phyloP scores from a whole-genome alignment of 2,888 invertebrate species.

The Cheilosia urbana region DNA sequence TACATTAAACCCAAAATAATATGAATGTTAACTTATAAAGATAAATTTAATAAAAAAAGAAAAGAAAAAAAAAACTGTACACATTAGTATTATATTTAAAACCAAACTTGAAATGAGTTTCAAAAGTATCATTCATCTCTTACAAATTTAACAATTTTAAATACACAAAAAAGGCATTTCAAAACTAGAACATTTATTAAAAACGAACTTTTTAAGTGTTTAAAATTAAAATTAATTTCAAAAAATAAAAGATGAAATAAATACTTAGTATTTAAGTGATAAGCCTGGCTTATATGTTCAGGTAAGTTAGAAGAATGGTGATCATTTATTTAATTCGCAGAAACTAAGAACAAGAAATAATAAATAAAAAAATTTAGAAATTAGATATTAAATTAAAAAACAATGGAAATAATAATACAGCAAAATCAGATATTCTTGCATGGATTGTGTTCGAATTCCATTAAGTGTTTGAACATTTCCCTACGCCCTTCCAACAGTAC shows the following conservation, averaged over 20 bases:
- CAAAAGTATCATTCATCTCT: constrained; percentile 49
- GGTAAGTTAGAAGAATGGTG: constrained; percentile 65
- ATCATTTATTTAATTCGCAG: constrained; percentile 51
- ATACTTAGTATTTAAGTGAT: constrained; percentile 73
- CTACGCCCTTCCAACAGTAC: constrained; percentile 24
- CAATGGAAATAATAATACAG: neutral
- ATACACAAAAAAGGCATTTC: constrained; percentile 16
- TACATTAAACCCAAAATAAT: constrained; percentile 16
- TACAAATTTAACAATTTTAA: constrained; percentile 23
- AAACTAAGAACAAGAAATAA: constrained; percentile 1
- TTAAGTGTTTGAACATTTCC: constrained; percentile 63
- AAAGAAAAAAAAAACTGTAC: neutral
- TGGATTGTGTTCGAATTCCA: constrained; percentile 15
- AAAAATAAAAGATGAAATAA: constrained; percentile 28
- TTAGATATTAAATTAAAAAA: constrained; percentile 38
- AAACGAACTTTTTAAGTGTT: constrained; percentile 44
- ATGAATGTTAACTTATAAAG: constrained; percentile 37
- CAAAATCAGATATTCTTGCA: constrained; percentile 38
- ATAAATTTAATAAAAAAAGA: constrained; percentile 7
- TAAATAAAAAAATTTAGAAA: constrained; percentile 30
- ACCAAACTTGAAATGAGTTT: constrained; percentile 9
- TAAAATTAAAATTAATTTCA: constrained; percentile 19
- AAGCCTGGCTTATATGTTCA: constrained; percentile 15
- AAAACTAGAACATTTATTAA: constrained; percentile 40
- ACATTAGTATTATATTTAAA: constrained; percentile 4